Evolutionary conservation across 2,113 vertebrate species (phyloP).

Genomic region (Macaca fascicularis): DNA sequence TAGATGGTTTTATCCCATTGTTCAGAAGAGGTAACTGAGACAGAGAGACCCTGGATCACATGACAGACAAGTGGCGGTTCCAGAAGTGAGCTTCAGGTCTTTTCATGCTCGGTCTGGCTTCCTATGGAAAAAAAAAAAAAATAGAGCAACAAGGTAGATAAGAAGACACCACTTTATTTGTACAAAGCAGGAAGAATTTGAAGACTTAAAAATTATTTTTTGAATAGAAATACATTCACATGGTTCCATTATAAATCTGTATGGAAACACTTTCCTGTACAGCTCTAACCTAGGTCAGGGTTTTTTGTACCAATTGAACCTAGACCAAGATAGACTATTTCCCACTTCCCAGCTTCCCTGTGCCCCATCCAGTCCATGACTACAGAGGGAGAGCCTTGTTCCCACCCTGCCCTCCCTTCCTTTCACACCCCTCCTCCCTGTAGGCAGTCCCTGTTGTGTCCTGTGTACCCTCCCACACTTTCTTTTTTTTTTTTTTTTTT

Average conservation of each 20-base stretch:
- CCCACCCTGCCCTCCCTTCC: too few species aligned
- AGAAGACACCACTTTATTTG: not conserved
- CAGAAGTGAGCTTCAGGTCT: not conserved
- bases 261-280: not conserved
- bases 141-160: not conserved
- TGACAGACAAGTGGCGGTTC: not conserved
- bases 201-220: not conserved
- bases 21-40: not conserved
- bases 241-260: not conserved
- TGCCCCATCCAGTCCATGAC: not conserved
- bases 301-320: not conserved
- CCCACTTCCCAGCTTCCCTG: not conserved
- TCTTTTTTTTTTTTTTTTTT: not conserved
- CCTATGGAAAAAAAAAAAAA: not conserved
- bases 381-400: not conserved
- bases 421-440: not conserved
- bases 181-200: not conserved
- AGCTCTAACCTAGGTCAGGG: not conserved
- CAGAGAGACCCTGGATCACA: not conserved
- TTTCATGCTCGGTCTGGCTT: not conserved
- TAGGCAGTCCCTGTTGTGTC: not conserved
- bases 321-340: not conserved
- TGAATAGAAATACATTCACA: not conserved
- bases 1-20: not conserved
- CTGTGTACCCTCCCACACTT: not conserved